Evolutionary conservation across 2,888 invertebrate genomes (phyloP).

Genomic region (Thyatira batis): DNA sequence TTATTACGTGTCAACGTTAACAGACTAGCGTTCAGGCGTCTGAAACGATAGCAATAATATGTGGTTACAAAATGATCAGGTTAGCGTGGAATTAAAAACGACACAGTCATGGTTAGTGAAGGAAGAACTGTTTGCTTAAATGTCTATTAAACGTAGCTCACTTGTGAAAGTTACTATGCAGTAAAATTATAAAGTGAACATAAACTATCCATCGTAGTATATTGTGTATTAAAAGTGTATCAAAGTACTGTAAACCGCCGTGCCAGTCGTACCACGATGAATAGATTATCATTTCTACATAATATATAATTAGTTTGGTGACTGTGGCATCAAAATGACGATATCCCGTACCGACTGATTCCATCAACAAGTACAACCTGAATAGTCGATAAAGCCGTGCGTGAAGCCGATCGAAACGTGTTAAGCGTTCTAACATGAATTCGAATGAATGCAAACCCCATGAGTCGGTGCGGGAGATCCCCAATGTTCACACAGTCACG

Average conservation of each 20-base stretch:
- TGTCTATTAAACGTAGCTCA: slow-evolving; percentile 65
- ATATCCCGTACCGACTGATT: slow-evolving; percentile 19
- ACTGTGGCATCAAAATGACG: slow-evolving; percentile 4
- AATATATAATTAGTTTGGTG: neutral
- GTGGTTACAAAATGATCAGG: slow-evolving; percentile 8
- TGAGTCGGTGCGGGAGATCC: slow-evolving; percentile 20
- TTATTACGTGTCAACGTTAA: slow-evolving; percentile 1
- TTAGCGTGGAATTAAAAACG: slow-evolving; percentile 25
- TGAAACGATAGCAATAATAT: neutral
- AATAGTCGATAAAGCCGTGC: slow-evolving; percentile 34
- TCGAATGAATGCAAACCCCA: slow-evolving; percentile 35
- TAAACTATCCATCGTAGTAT: slow-evolving; percentile 35
- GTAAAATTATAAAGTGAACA: slow-evolving; percentile 18
- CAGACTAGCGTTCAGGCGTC: neutral
- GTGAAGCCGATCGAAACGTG: slow-evolving; percentile 36
- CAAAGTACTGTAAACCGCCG: neutral
- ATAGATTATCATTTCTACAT: neutral
- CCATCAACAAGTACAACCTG: slow-evolving; percentile 14
- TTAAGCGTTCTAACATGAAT: slow-evolving; percentile 37
- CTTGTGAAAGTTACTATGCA: slow-evolving; percentile 48
- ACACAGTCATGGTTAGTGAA: slow-evolving; percentile 24
- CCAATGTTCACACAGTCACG: neutral
- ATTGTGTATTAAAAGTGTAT: neutral
- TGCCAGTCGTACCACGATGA: neutral
- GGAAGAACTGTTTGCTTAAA: slow-evolving; percentile 48